Evolutionary conservation across 1,140 invertebrate species (phyloP), one percentile per base, ranked within the genome.

Genomic region (Pogonomyrmex californicus): DNA sequence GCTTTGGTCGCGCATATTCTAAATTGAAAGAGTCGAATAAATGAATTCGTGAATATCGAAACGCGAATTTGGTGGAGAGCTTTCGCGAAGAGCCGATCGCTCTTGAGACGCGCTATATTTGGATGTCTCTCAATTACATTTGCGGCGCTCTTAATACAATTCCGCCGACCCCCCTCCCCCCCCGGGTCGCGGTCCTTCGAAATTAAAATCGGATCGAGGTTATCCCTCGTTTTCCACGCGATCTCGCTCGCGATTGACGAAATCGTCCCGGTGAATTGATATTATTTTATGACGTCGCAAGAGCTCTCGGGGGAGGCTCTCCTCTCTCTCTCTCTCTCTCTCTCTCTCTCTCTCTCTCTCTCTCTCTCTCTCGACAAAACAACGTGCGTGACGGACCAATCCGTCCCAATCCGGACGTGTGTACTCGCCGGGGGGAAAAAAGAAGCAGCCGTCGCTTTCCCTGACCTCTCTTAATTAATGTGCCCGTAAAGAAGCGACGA

Each of bases 381-480:
- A 68, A 81, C n/a, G n/a, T 30, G 76, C 30, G 23, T 33, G 44
- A 51, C 60, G 54, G n/a, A n/a, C n/a, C 12, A 12, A 41, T 79
- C 10, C n/a, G n/a, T 66, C 44, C 36, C 36, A 14, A 44, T 44
- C 58, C 17, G 76, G 23, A 51, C 17, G 12, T 9, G 7, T 47
- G 14, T 17, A 30, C 23, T 17, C 10, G 65, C 10, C 1, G 23
- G n/a, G 38, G 47, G 7, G 23, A 23, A 23, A 78, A 36, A 81
- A 81, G 33, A 47, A 36, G 44, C 2, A 47, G 38, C n/a, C 30
- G 44, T 33, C 54, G 78, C 68, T 87, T 73, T 54, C 56, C 56
- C 78, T 58, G 38, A 36, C 62, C 65, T 88, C 68, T 73, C 76
- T 60, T 78, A 88, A 85, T 88, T 86, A 88, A 85, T 65, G 60